These are phyloP conservation scores for Copsychus sechellarum DNA, from an alignment of 2,113 vertebrate species.

Conservation along the genomic window DNA sequence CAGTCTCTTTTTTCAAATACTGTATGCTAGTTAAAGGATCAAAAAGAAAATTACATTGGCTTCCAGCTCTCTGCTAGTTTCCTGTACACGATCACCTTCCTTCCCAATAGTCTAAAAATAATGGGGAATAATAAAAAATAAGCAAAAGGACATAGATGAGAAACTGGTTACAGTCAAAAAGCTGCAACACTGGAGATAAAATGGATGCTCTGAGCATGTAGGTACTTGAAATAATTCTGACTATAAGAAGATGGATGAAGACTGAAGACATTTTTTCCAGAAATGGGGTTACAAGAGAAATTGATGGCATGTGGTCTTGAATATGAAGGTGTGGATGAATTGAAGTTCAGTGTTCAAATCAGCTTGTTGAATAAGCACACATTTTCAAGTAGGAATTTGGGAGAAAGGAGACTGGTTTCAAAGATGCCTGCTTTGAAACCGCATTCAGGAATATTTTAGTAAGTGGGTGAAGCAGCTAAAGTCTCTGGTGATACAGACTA, in stretches of 20 bases:
- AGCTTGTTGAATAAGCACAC: not conserved
- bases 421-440: not conserved
- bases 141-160: not conserved
- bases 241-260: not conserved
- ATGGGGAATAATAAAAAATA: not conserved
- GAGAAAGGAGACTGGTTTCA: not conserved
- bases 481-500: not conserved
- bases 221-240: not conserved
- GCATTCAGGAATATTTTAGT: not conserved
- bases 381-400: not conserved
- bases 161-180: not conserved
- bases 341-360: not conserved
- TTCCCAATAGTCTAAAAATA: not conserved
- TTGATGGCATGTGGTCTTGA: not conserved
- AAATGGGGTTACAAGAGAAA: not conserved
- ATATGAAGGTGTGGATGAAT: not conserved
- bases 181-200: not conserved
- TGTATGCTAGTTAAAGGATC: not conserved
- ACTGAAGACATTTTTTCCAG: not conserved
- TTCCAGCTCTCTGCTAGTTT: slow-evolving; percentile 7
- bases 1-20: slow-evolving; percentile 3
- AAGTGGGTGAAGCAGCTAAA: not conserved
- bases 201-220: not conserved
- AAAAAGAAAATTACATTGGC: slow-evolving; percentile 18
- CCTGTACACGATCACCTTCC: not conserved